phyloP scores from a whole-genome alignment of 2,797 vertebrate genomes.

The Pyrrhura leucotis region DNA sequence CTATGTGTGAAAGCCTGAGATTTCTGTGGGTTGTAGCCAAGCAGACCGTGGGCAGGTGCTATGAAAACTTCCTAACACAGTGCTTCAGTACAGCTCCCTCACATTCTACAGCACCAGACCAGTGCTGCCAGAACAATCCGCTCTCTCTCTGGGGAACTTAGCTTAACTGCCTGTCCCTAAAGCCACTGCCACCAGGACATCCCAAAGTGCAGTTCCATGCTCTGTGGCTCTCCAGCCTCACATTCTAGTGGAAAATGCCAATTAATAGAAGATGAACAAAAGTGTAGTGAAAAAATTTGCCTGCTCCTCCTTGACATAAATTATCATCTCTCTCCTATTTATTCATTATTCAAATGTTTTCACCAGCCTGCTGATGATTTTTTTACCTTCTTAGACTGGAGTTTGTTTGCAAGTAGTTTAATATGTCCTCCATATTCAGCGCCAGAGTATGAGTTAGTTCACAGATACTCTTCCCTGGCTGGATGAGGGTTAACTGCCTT shows the following conservation, averaged over 20 bases:
- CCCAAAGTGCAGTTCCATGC: not conserved
- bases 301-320: not conserved
- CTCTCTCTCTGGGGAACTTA: not conserved
- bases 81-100: not conserved
- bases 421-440: not conserved
- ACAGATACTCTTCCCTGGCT: not conserved
- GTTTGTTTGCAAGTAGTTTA: not conserved
- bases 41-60: slow-evolving; percentile 38
- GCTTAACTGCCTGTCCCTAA: not conserved
- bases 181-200: not conserved
- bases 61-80: slow-evolving; percentile 44
- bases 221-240: not conserved
- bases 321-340: not conserved
- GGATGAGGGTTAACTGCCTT: not conserved
- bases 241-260: not conserved
- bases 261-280: not conserved
- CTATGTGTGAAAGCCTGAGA: not conserved
- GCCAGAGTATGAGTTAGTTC: not conserved
- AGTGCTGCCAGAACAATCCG: not conserved
- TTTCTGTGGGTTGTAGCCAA: not conserved
- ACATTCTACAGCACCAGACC: not conserved
- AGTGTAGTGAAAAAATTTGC: not conserved
- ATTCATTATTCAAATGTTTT: slow-evolving; percentile 10
- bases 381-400: not conserved
- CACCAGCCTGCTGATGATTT: not conserved